Conservation (phyloP, 2,113 vertebrate genomes). For the Narcine bancroftii region DNA sequence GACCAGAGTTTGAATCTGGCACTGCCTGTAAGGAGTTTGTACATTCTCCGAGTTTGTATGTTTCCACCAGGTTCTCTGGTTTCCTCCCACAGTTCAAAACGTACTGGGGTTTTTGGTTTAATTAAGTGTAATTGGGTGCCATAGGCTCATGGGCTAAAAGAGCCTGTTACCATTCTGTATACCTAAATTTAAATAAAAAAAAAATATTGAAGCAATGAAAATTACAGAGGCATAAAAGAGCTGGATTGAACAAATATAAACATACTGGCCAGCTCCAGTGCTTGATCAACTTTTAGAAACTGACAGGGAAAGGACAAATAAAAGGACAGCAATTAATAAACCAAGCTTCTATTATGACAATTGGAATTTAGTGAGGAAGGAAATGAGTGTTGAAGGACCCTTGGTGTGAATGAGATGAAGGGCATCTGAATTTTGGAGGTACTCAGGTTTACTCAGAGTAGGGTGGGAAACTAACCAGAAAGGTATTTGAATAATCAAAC, state of each 20-base stretch:
- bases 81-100: no score
- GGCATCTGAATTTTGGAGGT: neutral
- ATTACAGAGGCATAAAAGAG: neutral
- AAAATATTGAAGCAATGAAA: neutral
- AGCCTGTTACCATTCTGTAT: no score
- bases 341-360: neutral
- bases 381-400: neutral
- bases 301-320: neutral
- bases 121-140: no score
- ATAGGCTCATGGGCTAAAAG: no score
- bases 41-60: no score
- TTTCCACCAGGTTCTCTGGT: no score
- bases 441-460: neutral
- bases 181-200: no score
- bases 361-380: neutral
- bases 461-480: neutral
- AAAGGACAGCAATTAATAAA: neutral
- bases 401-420: neutral
- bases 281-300: neutral
- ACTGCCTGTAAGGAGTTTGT: no score
- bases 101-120: no score
- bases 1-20: no score
- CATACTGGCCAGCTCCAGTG: neutral
- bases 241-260: neutral
- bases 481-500: neutral